Conservation (phyloP, 2,888 invertebrate species). For the Incurvaria masculella region DNA sequence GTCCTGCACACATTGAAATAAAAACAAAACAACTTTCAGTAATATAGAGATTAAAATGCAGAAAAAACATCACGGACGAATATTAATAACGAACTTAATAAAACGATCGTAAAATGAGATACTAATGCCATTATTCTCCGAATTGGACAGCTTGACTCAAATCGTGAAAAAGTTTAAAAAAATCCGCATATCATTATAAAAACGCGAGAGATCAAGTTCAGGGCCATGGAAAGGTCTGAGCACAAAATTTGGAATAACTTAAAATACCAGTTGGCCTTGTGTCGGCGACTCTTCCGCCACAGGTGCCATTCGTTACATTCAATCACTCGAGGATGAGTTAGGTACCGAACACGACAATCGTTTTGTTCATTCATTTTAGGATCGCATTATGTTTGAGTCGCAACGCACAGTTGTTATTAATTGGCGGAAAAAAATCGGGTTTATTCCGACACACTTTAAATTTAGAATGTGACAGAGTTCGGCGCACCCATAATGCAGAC, state of each 20-base stretch:
- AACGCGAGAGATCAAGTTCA: slow-evolving; percentile 1
- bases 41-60: too few relatives aligned
- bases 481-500: too few relatives aligned
- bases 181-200: neutral
- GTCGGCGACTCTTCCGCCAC: slow-evolving; percentile 18
- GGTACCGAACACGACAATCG: neutral
- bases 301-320: neutral
- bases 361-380: neutral
- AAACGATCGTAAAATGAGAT: too few relatives aligned
- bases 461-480: neutral
- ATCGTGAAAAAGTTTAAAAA: neutral
- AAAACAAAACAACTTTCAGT: too few relatives aligned
- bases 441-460: neutral
- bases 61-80: too few relatives aligned
- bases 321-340: neutral
- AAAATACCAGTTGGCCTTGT: slow-evolving; percentile 28
- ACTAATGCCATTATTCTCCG: too few relatives aligned
- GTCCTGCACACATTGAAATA: too few relatives aligned
- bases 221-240: slow-evolving; percentile 13
- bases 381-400: neutral
- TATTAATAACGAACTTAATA: too few relatives aligned
- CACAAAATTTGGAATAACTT: slow-evolving; percentile 30
- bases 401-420: neutral
- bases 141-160: too few relatives aligned
- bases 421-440: neutral